These are phyloP conservation scores for Eolophus roseicapilla DNA, from an alignment of 2,113 vertebrate species.

Conservation along the genomic window DNA sequence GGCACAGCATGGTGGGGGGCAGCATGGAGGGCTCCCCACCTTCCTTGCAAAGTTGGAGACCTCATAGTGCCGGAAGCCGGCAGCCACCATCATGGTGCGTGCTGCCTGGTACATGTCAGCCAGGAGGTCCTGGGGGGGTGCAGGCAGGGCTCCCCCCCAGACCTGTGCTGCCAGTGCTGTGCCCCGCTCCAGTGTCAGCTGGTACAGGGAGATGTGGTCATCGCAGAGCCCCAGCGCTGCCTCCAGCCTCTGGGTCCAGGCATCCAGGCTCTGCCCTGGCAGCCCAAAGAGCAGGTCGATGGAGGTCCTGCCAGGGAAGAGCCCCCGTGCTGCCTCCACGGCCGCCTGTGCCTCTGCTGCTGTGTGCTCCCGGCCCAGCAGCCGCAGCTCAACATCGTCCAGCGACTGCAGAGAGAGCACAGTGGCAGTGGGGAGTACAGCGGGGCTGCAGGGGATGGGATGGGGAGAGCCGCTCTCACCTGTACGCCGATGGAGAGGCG, in stretches of 20 bases:
- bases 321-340: slow-evolving; percentile 73
- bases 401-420: slow-evolving; percentile 74
- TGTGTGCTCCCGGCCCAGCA: slow-evolving; percentile 86
- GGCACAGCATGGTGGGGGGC: fast-evolving
- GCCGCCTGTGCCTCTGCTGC: slow-evolving; percentile 75
- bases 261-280: slow-evolving; percentile 76
- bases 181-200: slow-evolving; percentile 90
- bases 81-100: slow-evolving; percentile 63
- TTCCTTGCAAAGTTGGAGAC: slow-evolving; percentile 92
- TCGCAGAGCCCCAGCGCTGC: slow-evolving; percentile 79
- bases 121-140: slow-evolving; percentile 73
- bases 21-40: slow-evolving; percentile 65
- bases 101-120: slow-evolving; percentile 87
- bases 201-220: slow-evolving; percentile 90
- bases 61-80: slow-evolving; percentile 88
- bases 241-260: slow-evolving; percentile 79
- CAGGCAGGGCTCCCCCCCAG: slow-evolving; percentile 44
- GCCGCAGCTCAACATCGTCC: slow-evolving; percentile 75
- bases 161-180: slow-evolving; percentile 84
- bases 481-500: slow-evolving; percentile 90
- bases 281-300: slow-evolving; percentile 90
- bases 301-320: slow-evolving; percentile 85
- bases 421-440: fast-evolving
- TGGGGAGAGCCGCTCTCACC: slow-evolving; percentile 63
- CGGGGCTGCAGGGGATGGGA: fast-evolving